phyloP scores from a whole-genome alignment of 2,797 vertebrate species.

The Peromyscus attwateri region DNA sequence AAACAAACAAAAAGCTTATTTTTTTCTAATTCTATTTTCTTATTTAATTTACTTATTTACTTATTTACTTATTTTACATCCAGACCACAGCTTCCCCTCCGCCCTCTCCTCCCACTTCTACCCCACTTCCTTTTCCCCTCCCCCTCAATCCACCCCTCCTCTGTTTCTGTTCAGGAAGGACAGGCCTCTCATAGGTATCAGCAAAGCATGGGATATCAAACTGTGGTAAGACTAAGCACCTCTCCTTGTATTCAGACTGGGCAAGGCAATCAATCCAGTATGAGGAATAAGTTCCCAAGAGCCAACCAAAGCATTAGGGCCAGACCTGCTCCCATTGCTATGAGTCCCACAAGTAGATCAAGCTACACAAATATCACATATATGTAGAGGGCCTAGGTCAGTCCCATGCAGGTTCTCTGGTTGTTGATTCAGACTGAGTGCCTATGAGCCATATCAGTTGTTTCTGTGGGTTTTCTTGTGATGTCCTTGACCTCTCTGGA shows the following conservation, averaged over 20 bases:
- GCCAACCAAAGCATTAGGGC: not conserved
- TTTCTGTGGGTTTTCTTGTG: too few relatives aligned
- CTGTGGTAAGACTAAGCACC: not conserved
- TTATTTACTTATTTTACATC: not conserved
- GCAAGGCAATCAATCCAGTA: not conserved
- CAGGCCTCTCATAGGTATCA: not conserved
- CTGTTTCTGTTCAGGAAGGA: not conserved
- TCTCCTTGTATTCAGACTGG: not conserved
- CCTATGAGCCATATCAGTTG: too few relatives aligned
- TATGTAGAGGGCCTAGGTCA: not conserved
- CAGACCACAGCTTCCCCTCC: not conserved
- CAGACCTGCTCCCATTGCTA: not conserved
- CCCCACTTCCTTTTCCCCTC: not conserved
- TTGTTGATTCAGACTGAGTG: too few relatives aligned
- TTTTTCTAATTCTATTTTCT: not conserved
- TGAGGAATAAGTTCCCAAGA: not conserved
- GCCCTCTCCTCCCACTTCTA: not conserved
- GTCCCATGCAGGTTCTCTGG: too few relatives aligned
- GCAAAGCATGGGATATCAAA: not conserved
- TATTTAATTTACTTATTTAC: not conserved
- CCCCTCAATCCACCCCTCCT: not conserved
- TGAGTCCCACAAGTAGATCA: not conserved
- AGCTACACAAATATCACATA: not conserved
- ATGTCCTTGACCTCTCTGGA: too few relatives aligned
- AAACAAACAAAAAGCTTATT: not conserved